These are phyloP conservation scores for Caenorhabditis zanzibari DNA, from an alignment of 2,888 invertebrate species.

Conservation along the genomic window DNA sequence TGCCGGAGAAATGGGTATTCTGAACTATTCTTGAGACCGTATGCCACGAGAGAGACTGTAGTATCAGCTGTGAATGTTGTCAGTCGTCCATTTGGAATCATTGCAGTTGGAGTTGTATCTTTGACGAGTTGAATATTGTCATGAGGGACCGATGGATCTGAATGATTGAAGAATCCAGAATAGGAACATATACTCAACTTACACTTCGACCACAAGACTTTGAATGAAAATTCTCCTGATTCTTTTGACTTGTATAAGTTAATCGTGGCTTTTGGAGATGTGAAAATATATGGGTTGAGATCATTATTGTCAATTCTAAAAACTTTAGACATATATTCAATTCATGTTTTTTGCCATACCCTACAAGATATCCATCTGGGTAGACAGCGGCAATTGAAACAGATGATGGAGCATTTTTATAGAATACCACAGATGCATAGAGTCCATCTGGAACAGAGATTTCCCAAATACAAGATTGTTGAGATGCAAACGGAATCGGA, in stretches of 20 bases:
- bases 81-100: slow-evolving; percentile 23
- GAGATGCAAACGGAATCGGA: slow-evolving; percentile 32
- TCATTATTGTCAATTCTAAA: slow-evolving; percentile 37
- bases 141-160: slow-evolving; percentile 18
- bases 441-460: slow-evolving; percentile 36
- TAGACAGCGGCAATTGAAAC: slow-evolving; percentile 23
- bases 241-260: slow-evolving; percentile 19
- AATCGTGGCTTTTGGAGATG: slow-evolving; percentile 14
- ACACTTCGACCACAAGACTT: slow-evolving; percentile 43
- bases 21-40: slow-evolving; percentile 12
- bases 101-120: neutral
- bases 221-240: slow-evolving; percentile 33
- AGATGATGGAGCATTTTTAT: slow-evolving; percentile 23
- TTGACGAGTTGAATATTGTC: neutral
- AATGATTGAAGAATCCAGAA: slow-evolving; percentile 5
- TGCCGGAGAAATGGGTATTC: slow-evolving; percentile 29
- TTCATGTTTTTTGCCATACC: neutral
- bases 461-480: slow-evolving; percentile 42
- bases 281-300: slow-evolving; percentile 33
- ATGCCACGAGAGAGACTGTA: slow-evolving; percentile 20
- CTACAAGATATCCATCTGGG: slow-evolving; percentile 19
- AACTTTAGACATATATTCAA: neutral
- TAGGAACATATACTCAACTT: neutral
- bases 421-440: slow-evolving; percentile 32
- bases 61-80: slow-evolving; percentile 34